Conservation (phyloP, 2,797 vertebrate genomes). For the Sebastes baramenuke region DNA sequence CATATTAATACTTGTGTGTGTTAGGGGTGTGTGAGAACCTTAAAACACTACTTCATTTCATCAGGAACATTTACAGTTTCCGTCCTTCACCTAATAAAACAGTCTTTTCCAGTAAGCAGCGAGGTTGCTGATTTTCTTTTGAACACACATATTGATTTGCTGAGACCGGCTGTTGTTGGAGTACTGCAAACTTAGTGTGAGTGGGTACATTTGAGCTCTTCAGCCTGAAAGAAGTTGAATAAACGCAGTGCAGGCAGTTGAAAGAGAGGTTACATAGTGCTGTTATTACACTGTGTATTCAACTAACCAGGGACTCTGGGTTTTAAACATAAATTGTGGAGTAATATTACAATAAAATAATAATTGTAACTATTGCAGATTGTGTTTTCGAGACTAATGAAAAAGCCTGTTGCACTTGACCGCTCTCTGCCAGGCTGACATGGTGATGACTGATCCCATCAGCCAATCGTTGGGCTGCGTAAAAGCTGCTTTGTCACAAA, state of each 20-base stretch:
- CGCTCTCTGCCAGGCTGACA: constrained; percentile 14
- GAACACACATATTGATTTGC: constrained; percentile 3
- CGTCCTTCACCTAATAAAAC: neutral
- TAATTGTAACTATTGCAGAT: neutral
- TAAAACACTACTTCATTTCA: neutral
- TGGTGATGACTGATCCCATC: constrained; percentile 45
- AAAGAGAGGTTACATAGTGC: neutral
- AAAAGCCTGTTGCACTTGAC: neutral
- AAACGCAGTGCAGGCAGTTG: neutral
- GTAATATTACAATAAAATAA: neutral
- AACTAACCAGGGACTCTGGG: neutral
- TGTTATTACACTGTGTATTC: neutral
- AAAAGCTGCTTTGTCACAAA: constrained; percentile 71
- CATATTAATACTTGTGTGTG: neutral
- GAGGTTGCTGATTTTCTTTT: neutral
- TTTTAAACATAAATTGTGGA: neutral
- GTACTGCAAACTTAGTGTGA: neutral
- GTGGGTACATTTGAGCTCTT: neutral
- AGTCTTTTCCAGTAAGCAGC: neutral
- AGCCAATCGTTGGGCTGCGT: constrained; percentile 34
- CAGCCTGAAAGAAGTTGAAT: neutral
- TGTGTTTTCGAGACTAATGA: neutral
- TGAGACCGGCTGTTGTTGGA: neutral
- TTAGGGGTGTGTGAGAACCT: neutral
- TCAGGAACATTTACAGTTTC: neutral